phyloP scores from a whole-genome alignment of 2,113 vertebrate species.

The Anolis carolinensis region DNA sequence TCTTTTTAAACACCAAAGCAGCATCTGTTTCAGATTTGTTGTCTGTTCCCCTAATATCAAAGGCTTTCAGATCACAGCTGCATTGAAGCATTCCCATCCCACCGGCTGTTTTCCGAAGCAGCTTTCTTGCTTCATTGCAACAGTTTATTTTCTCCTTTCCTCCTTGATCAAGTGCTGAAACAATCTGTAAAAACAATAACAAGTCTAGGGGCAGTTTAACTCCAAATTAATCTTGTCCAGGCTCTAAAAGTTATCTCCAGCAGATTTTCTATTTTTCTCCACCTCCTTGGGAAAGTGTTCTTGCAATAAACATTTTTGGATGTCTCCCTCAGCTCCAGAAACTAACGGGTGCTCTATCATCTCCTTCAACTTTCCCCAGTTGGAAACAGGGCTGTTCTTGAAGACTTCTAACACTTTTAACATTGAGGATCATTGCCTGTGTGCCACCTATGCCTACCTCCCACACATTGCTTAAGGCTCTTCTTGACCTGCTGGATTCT shows the following conservation, averaged over 20 bases:
- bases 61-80: constrained; percentile 50
- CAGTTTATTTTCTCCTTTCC: constrained; percentile 65
- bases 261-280: constrained; percentile 46
- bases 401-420: not conserved
- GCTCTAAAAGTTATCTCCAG: constrained; percentile 57
- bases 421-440: not conserved
- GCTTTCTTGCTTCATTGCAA: constrained; percentile 66
- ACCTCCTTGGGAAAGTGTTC: constrained; percentile 30
- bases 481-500: not conserved
- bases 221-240: constrained; percentile 69
- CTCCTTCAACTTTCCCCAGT: not conserved
- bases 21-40: constrained; percentile 53
- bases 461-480: not conserved
- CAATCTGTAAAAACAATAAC: constrained; percentile 70
- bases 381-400: not conserved
- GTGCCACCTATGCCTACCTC: not conserved
- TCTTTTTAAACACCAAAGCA: constrained; percentile 53
- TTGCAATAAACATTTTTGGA: constrained; percentile 66
- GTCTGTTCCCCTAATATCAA: constrained; percentile 29
- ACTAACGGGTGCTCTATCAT: not conserved
- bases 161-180: constrained; percentile 64
- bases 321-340: constrained; percentile 40
- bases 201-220: constrained; percentile 63
- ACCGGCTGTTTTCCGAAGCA: constrained; percentile 54
- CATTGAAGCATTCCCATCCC: constrained; percentile 52